Percentiles rank a stretch among this genome's conserved stretches.
phyloP scores from a whole-genome alignment of 2,797 vertebrate genomes.

The Channallabes apus region DNA sequence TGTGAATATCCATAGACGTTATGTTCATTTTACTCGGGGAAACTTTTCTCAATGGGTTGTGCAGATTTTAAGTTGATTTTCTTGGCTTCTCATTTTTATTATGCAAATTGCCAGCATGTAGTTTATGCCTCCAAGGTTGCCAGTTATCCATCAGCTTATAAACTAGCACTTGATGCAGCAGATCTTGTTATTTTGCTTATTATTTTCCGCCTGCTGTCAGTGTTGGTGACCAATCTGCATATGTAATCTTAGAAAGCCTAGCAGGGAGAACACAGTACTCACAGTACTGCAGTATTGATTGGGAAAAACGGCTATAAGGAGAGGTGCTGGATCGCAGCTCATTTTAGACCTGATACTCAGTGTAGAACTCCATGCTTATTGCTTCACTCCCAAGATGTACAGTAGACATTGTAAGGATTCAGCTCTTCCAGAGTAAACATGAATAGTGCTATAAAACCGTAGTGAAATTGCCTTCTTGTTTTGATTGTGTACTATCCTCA shows the following conservation, averaged over 20 bases:
- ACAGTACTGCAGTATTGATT: neutral
- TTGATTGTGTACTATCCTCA: no score
- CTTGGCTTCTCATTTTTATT: neutral
- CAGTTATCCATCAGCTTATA: neutral
- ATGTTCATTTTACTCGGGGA: neutral
- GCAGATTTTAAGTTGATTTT: neutral
- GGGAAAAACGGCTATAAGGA: neutral
- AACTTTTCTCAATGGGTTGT: neutral
- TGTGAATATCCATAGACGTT: no score
- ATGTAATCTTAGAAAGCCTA: neutral
- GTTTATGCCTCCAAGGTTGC: neutral
- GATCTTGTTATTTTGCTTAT: neutral
- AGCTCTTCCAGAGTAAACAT: no score
- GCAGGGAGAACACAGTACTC: no score
- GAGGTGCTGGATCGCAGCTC: neutral
- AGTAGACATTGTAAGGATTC: no score
- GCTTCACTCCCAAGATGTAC: neutral
- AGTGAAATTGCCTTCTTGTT: no score
- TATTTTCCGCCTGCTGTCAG: neutral
- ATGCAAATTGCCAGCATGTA: neutral
- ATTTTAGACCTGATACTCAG: neutral
- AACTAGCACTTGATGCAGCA: neutral
- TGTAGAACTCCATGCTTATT: neutral
- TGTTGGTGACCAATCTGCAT: neutral
- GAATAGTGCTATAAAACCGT: no score